Percentiles rank a stretch among this genome's conserved stretches.
phyloP scores from a whole-genome alignment of 1,140 invertebrate genomes.

The Drosophila serrata region DNA sequence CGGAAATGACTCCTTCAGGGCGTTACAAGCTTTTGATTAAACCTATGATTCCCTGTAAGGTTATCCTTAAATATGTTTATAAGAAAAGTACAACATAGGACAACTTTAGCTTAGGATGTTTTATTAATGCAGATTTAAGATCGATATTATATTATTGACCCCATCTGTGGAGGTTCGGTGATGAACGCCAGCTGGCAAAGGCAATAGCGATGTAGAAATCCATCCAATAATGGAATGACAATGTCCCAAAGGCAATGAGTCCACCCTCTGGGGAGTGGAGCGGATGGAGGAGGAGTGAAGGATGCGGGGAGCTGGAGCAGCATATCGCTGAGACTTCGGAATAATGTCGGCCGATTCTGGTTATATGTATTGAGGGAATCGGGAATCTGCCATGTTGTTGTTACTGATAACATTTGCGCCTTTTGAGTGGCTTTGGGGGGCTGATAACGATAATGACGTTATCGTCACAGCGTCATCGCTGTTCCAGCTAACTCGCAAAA shows the following conservation, averaged over 20 bases:
- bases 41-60: no score
- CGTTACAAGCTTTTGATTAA: no score
- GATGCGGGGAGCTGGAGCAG: conserved; percentile 13
- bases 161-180: not conserved
- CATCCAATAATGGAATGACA: conserved; percentile 17
- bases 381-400: conserved; percentile 39
- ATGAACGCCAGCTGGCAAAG: conserved; percentile 13
- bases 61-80: not conserved
- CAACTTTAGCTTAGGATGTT: not conserved
- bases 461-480: conserved; percentile 65
- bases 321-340: conserved; percentile 5
- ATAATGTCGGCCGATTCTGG: conserved; percentile 45
- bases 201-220: conserved; percentile 2
- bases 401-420: conserved; percentile 78
- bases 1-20: no score
- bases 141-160: not conserved
- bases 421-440: conserved; percentile 48
- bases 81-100: no score
- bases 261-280: conserved; percentile 17
- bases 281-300: not conserved
- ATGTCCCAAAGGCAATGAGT: conserved; percentile 19
- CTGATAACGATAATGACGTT: conserved; percentile 73
- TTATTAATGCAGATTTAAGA: not conserved
- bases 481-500: conserved; percentile 23
- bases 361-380: conserved; percentile 3